A percentile compares a stretch with the other conserved stretches of the same genome.
phyloP scores from a whole-genome alignment of 2,888 invertebrate genomes.

The Rhabditoides inermis region DNA sequence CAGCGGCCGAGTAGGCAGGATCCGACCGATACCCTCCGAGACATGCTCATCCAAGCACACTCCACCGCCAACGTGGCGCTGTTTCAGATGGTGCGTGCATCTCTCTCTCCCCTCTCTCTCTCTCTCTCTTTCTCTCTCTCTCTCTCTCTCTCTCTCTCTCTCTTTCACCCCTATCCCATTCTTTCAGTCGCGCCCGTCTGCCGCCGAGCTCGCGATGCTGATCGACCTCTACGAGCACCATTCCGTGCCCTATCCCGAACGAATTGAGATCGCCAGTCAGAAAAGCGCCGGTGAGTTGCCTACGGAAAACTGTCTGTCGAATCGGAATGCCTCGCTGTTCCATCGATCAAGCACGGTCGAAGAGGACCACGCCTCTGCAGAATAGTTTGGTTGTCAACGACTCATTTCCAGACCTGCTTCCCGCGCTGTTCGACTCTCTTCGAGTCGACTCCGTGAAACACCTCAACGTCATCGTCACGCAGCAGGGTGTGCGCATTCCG shows the following conservation, averaged over 20 bases:
- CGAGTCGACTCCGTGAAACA: too few relatives aligned
- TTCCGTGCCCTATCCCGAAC: too few relatives aligned
- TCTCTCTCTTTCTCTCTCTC: constrained; percentile 3
- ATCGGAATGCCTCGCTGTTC: constrained; percentile 12
- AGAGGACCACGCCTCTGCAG: too few relatives aligned
- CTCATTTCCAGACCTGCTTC: too few relatives aligned
- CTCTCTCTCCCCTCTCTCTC: not conserved
- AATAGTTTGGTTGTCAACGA: too few relatives aligned
- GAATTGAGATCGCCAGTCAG: too few relatives aligned
- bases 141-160: constrained; percentile 7
- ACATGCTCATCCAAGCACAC: not conserved
- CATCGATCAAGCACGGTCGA: too few relatives aligned
- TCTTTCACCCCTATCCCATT: constrained; percentile 1
- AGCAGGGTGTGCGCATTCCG: too few relatives aligned
- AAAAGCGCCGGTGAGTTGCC: too few relatives aligned
- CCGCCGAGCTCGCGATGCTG: not conserved
- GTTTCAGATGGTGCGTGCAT: not conserved
- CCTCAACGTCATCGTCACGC: too few relatives aligned
- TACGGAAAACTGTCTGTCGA: constrained; percentile 6
- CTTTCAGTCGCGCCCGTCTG: not conserved
- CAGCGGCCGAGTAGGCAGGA: not conserved
- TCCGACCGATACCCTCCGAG: not conserved
- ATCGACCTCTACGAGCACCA: too few relatives aligned
- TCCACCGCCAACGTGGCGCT: not conserved
- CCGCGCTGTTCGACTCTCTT: too few relatives aligned